phyloP scores from a whole-genome alignment of 92 coral and sea anemone genomes.

The Umimayanthus kanabou region DNA sequence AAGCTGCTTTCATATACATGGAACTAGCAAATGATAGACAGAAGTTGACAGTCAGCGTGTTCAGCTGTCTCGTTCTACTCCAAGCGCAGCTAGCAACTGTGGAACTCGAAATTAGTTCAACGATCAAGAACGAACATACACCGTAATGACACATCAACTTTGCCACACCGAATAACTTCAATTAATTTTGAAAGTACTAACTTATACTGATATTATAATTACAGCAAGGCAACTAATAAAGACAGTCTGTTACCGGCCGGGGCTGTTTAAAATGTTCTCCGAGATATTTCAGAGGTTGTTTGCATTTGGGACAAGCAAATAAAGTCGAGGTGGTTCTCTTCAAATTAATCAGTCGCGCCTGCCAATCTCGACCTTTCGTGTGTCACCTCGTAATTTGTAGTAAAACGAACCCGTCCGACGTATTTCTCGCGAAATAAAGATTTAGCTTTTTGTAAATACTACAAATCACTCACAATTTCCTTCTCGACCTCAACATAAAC shows the following conservation, averaged over 20 bases:
- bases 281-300: not conserved
- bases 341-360: not conserved
- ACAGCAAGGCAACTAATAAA: not conserved
- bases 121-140: not conserved
- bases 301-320: constrained; percentile 6
- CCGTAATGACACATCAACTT: not conserved
- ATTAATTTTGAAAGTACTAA: not conserved
- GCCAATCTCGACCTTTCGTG: not conserved
- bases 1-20: not conserved
- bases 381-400: not conserved
- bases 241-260: too few relatives aligned
- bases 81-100: not conserved
- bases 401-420: not conserved
- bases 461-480: not conserved
- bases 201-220: too few relatives aligned
- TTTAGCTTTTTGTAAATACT: not conserved
- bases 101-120: too few relatives aligned
- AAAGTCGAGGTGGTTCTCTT: not conserved
- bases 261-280: not conserved
- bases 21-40: too few relatives aligned
- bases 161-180: not conserved
- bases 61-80: too few relatives aligned
- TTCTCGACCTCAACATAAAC: not conserved
- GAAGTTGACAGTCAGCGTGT: too few relatives aligned
- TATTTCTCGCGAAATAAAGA: not conserved